Evolutionary conservation across 2,113 vertebrate species (phyloP).

Genomic region (Varanus salvator): DNA sequence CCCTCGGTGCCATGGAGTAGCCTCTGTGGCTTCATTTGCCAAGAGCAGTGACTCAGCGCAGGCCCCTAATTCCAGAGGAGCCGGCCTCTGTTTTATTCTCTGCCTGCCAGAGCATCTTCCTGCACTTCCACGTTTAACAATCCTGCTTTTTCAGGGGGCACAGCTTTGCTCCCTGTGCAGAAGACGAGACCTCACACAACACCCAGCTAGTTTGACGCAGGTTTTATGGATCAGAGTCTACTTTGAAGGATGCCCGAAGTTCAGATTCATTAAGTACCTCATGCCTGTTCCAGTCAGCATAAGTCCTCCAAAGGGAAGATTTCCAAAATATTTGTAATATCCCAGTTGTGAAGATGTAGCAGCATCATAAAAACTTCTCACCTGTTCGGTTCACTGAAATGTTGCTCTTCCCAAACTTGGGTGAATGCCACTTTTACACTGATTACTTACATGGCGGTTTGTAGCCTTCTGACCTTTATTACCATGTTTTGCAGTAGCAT

Average conservation of each 20-base stretch:
- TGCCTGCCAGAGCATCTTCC: neutral
- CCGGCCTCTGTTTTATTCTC: neutral
- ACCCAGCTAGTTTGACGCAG: neutral
- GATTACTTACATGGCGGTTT: neutral
- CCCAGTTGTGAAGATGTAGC: neutral
- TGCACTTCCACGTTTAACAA: neutral
- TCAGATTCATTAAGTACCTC: neutral
- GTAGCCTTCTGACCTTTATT: neutral
- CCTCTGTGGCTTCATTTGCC: neutral
- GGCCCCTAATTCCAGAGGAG: neutral
- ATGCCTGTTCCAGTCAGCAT: too few species aligned
- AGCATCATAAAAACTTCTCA: neutral
- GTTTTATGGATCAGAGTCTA: neutral
- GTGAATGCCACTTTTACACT: neutral
- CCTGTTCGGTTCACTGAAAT: neutral
- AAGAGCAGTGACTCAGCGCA: neutral
- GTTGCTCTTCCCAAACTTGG: neutral
- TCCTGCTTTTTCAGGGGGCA: neutral
- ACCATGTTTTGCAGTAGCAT: neutral
- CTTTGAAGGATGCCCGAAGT: neutral
- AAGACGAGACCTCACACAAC: neutral
- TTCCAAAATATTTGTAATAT: neutral
- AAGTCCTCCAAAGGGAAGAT: neutral
- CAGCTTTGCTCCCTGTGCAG: neutral
- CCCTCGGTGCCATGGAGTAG: neutral